Percentiles rank a stretch among this genome's conserved stretches.
These are phyloP conservation scores for Phrynosoma platyrhinos DNA, from an alignment of 2,113 vertebrate species.

Conservation along the genomic window DNA sequence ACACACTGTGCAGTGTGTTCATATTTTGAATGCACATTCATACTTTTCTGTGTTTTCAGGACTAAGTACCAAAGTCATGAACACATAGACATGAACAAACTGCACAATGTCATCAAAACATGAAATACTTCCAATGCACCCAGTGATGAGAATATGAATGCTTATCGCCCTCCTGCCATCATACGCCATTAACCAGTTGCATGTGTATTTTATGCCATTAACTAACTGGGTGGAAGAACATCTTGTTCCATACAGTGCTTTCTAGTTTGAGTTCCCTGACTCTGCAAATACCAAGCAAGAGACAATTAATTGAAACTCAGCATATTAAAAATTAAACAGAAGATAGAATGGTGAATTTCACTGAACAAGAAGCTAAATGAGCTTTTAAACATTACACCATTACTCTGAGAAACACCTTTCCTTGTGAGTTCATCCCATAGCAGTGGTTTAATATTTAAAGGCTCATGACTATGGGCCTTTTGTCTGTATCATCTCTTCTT, in stretches of 20 bases:
- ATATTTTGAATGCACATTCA: too few relatives aligned
- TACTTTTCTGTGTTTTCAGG: too few relatives aligned
- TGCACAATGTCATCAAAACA: too few relatives aligned
- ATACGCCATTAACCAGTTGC: too few relatives aligned
- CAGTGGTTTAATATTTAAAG: neutral
- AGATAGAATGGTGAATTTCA: neutral
- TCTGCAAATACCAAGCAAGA: neutral
- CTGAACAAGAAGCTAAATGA: neutral
- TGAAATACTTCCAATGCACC: too few relatives aligned
- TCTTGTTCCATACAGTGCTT: neutral
- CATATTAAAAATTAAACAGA: neutral
- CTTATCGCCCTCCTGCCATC: too few relatives aligned
- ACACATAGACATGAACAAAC: too few relatives aligned
- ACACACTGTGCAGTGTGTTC: too few relatives aligned
- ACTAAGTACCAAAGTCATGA: too few relatives aligned
- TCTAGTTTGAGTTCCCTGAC: constrained; percentile 26
- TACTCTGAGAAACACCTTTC: neutral
- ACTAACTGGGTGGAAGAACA: neutral
- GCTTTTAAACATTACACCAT: neutral
- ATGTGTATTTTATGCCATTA: too few relatives aligned
- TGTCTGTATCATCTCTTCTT: neutral
- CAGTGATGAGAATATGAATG: too few relatives aligned
- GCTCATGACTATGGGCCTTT: neutral
- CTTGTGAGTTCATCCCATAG: too few relatives aligned
- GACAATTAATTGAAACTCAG: constrained; percentile 24